Conservation (phyloP, 53 echinoderm and acorn worm genomes). For the Henricia sp. region DNA sequence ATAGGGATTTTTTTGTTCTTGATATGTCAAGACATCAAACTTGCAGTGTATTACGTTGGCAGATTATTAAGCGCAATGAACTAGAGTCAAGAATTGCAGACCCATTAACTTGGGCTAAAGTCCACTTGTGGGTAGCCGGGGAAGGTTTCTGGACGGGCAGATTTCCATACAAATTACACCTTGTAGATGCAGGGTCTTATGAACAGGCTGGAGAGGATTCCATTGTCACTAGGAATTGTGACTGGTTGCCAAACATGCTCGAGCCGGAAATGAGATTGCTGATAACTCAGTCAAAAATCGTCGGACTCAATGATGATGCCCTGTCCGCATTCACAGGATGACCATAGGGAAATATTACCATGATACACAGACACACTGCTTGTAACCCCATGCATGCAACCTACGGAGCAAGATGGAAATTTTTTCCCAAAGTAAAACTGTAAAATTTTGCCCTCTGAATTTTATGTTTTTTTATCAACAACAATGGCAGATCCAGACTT, state of each 20-base stretch:
- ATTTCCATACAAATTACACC: constrained; percentile 53
- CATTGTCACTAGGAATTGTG: constrained; percentile 29
- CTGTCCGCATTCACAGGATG: no score
- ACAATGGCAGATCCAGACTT: no score
- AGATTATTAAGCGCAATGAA: constrained; percentile 33
- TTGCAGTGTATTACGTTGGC: constrained; percentile 10
- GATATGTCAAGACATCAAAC: constrained; percentile 13
- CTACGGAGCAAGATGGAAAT: no score
- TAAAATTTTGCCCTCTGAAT: no score
- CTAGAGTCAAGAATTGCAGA: constrained; percentile 39
- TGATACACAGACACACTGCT: no score
- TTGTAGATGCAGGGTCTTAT: no score
- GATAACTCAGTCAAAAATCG: not conserved
- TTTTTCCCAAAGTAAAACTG: no score
- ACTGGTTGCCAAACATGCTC: constrained; percentile 42
- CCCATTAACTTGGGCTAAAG: constrained; percentile 61
- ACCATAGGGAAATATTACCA: no score
- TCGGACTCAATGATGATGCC: not conserved
- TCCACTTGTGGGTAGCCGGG: no score
- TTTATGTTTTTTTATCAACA: no score
- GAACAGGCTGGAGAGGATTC: constrained; percentile 14
- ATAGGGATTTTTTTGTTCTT: not conserved
- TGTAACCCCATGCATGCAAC: no score
- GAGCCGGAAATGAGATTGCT: constrained; percentile 53
- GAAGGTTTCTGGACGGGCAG: constrained; percentile 15